Percentiles rank a stretch among this genome's conserved stretches.
These are phyloP conservation scores for Drosophila eugracilis DNA, from an alignment of 1,140 invertebrate species.

Conservation along the genomic window DNA sequence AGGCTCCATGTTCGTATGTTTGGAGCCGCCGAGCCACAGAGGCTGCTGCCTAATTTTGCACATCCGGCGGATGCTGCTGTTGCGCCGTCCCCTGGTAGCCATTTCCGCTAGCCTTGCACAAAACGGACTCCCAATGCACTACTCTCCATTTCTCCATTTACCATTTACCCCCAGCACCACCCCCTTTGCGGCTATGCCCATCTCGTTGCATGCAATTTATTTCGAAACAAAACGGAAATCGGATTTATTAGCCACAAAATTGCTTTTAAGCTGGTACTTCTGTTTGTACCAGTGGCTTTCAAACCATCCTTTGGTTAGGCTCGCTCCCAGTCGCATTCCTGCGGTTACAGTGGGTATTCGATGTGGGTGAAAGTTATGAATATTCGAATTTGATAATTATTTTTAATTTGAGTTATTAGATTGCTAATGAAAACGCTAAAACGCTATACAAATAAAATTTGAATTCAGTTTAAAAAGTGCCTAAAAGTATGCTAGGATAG, in stretches of 20 bases:
- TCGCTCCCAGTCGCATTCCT: constrained; percentile 2
- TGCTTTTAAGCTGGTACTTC: constrained; percentile 72
- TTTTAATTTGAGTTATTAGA: too few relatives aligned
- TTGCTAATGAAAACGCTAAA: too few relatives aligned
- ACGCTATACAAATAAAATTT: too few relatives aligned
- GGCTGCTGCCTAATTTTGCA: constrained; percentile 72
- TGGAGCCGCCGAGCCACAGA: constrained; percentile 42
- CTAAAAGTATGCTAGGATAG: neutral
- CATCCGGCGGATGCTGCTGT: constrained; percentile 60
- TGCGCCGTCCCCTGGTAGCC: constrained; percentile 54
- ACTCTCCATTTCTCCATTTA: constrained; percentile 11
- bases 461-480: neutral
- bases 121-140: constrained; percentile 12
- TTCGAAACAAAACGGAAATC: constrained; percentile 81
- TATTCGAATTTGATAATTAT: too few relatives aligned
- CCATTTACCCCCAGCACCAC: neutral
- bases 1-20: constrained; percentile 16
- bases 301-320: constrained; percentile 34
- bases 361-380: neutral
- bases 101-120: constrained; percentile 52
- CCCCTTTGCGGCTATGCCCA: constrained; percentile 2
- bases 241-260: constrained; percentile 84
- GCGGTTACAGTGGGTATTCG: constrained; percentile 20
- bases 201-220: constrained; percentile 71
- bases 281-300: constrained; percentile 56